Base-by-base conservation (phyloP, 2,888 invertebrate genomes). In the Aethes cnicana region DNA sequence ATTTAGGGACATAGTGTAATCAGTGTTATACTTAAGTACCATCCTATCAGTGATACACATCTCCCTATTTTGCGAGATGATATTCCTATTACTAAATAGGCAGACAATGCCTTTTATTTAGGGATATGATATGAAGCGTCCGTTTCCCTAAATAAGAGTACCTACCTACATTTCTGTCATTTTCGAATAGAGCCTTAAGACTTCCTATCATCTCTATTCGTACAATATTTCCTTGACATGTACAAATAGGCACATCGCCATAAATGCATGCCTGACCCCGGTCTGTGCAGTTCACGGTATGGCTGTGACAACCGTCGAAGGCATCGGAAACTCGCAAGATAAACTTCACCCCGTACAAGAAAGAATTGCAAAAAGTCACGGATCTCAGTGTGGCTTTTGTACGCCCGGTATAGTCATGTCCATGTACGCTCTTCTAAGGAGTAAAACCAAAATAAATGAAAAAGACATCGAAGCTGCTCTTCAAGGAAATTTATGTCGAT, bases 321-420 rank as follows among this genome's bases (percentile, higher is more conserved):
- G 98, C 0, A 96, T 98, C 33, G 97, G 98, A 2, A 95, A 94
- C 44, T 94, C 94, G 0, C 92, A 91, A 77, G 93, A 93, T 1
- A 92, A 91, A 54, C 86, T 97, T 16, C 97, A 97, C 79, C 95
- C 97, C 0, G 95, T 95, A 0, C 97, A 97, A 85, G 96, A 96
- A 69, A 90, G 96, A 59, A 92, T 98, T 58, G 97, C 97, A 0
- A 95, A 95, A 82, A 92, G 96, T 0, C 97, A 98, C 70, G 98
- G 98, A 0, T 96, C 97, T 0, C 98, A 98, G 79, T 98, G 98
- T 74, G 98, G 98, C 0, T 98, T 97, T 77, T 98, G 97, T 67
- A 98, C 98, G 0, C 98, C 98, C 0, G 98, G 98, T 18, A 97
- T 98, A 56, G 96, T 98, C 0, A 98, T 98, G 98, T 97, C 98